A percentile compares a stretch with the other conserved stretches of the same genome.
Conservation (phyloP, 2,113 vertebrate species). For the Pituophis catenifer region DNA sequence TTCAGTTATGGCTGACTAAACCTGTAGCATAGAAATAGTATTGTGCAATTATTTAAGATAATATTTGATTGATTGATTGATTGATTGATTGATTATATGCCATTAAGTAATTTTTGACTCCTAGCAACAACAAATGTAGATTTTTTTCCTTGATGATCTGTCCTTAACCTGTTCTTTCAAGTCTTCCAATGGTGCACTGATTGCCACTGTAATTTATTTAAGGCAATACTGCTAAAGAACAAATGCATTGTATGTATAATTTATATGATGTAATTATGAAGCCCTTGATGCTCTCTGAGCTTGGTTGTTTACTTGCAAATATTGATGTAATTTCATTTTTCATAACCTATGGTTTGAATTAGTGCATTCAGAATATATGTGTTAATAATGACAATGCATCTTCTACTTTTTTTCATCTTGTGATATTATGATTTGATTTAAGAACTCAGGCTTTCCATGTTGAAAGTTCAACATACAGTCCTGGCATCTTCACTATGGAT, state of each 20-base stretch:
- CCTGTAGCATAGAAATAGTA: neutral
- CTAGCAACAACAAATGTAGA: neutral
- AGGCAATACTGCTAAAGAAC: neutral
- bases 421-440: neutral
- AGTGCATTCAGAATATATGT: neutral
- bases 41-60: neutral
- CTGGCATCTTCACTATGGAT: neutral
- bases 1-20: neutral
- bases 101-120: neutral
- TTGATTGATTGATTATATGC: neutral
- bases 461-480: neutral
- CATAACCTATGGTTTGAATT: neutral
- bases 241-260: neutral
- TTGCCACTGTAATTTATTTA: neutral
- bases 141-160: neutral
- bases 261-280: neutral
- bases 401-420: neutral
- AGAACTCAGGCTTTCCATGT: neutral
- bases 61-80: neutral
- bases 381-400: neutral
- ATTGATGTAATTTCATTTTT: neutral
- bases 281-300: neutral
- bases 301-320: neutral
- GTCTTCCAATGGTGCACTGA: neutral
- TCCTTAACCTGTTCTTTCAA: neutral